Percentiles rank a stretch among this genome's conserved stretches.
These are phyloP conservation scores for Pipistrellus pipistrellus DNA, from an alignment of 2,797 vertebrate genomes.

Conservation along the genomic window DNA sequence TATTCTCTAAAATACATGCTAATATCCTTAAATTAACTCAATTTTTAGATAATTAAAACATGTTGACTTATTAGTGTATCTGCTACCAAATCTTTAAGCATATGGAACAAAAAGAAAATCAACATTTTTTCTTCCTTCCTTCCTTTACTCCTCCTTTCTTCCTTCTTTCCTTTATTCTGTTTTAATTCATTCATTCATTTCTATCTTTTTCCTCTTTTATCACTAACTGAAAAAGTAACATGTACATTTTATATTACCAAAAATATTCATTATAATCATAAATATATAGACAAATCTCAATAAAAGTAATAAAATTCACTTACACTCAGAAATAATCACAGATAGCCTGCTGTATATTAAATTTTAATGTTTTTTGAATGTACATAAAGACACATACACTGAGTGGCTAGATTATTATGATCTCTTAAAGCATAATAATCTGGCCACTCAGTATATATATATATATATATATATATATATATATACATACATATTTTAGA, in stretches of 20 bases:
- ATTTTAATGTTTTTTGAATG: not conserved
- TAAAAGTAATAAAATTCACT: not conserved
- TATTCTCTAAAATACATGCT: not conserved
- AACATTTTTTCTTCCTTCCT: not conserved
- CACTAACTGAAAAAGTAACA: not conserved
- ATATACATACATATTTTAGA: no score
- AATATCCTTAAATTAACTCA: not conserved
- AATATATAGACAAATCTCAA: not conserved
- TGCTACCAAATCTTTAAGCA: not conserved
- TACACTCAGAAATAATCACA: not conserved
- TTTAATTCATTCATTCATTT: no score
- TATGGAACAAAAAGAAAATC: not conserved
- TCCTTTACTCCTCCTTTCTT: not conserved
- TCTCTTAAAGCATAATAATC: no score
- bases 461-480: no score
- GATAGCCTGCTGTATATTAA: not conserved
- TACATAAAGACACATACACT: not conserved
- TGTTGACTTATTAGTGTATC: not conserved
- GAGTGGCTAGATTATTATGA: no score
- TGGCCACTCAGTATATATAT: no score
- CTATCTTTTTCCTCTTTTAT: not conserved
- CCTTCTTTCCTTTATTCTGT: accelerated
- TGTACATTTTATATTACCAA: not conserved
- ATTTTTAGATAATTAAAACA: not conserved
- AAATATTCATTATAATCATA: not conserved